Percentiles rank a stretch among this genome's conserved stretches.
These are phyloP conservation scores for Scaptodrosophila lebanonensis DNA, from an alignment of 1,140 invertebrate species.

Conservation along the genomic window DNA sequence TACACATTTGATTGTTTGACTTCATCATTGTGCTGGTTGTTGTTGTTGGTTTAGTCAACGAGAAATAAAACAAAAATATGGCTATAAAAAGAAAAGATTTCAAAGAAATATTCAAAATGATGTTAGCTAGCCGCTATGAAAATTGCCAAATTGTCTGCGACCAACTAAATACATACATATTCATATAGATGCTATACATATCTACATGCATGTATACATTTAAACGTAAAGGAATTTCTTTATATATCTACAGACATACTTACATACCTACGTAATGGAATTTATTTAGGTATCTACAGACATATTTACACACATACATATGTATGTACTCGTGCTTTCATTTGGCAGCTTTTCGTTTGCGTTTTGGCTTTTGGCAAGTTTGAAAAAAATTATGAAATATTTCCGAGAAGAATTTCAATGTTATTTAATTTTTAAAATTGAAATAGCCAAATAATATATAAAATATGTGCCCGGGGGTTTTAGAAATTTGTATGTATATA, in stretches of 20 bases:
- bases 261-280: no score
- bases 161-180: slow-evolving; percentile 19
- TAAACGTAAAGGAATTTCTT: slow-evolving; percentile 36
- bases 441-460: no score
- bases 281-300: no score
- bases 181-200: slow-evolving; percentile 13
- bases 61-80: slow-evolving; percentile 18
- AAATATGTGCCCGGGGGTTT: no score
- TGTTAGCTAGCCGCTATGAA: slow-evolving; percentile 64
- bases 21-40: slow-evolving; percentile 19
- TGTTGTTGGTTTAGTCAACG: slow-evolving; percentile 29
- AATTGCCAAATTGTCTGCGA: slow-evolving; percentile 68
- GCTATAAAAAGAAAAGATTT: slow-evolving; percentile 29
- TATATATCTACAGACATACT: slow-evolving; percentile 6
- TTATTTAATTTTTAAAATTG: no score
- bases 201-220: slow-evolving; percentile 15
- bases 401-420: no score
- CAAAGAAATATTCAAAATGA: slow-evolving; percentile 58
- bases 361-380: no score
- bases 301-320: no score
- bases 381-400: no score
- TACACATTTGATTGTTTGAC: slow-evolving; percentile 37
- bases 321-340: no score
- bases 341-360: no score
- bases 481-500: no score